Base-by-base conservation (phyloP, 1,140 invertebrate species). In the Idris sp. region DNA sequence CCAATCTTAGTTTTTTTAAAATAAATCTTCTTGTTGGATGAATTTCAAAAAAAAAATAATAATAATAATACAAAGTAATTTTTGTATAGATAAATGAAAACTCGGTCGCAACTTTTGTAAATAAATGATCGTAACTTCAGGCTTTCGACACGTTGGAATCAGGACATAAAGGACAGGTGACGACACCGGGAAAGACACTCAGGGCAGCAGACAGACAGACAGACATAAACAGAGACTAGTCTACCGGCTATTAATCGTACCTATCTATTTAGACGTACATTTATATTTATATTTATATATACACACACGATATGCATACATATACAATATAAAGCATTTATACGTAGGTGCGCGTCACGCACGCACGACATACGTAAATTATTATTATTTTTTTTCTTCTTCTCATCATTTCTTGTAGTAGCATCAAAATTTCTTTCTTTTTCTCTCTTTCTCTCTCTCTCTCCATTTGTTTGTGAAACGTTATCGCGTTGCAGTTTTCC, bases 181-280 rank as follows among this genome's bases (percentile, higher is more conserved):
- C 56, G 75, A 81, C 79, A 83, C 69, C 80, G 80, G 83, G 82
- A 84, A 83, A 84, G 83, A 85, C 83, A 84, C 82, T 86, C 83
- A 83, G 83, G 84, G 82, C 77, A 67, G 61, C 71, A 80, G 68
- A 81, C 80, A 85, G 81, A 84, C 82, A 85, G 79, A 84, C 83
- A 83, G 81, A 86, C 83, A 86, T 77, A 79, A 79, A 84, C 78
- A 83, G 80, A 84, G 80, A 84, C 81, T 86, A 86, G 80, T 78
- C 84, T 86, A 86, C 81, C 83, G 78, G 81, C 84, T 87, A 86
- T 81, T 73, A 59, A 77, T 77, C 64, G 54, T 75, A 77, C 61
- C 72, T 80, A 80, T 77, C 74, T 77, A 79, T 71, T 51, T 65
- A 80, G 68, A 78, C 72, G 65, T 69, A 77, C 75, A 79, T 76